Conservation (phyloP, 2,888 invertebrate species). For the Eretmocerus hayati region DNA sequence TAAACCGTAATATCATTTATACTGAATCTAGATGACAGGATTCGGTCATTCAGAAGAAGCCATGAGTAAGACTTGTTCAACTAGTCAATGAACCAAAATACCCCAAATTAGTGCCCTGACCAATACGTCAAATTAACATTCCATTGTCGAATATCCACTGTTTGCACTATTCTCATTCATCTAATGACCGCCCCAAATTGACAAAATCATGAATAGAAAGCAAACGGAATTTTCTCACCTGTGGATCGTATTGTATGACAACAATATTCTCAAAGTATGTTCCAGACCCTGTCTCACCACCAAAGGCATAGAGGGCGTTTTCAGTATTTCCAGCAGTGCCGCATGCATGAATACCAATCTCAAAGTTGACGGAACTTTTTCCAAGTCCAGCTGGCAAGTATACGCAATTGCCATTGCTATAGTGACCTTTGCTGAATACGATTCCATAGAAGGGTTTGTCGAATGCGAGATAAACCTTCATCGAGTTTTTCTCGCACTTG, state of each 20-base stretch:
- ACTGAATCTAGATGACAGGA: too few relatives aligned
- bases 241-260: conserved; percentile 85
- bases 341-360: conserved; percentile 85
- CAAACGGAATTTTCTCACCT: too few relatives aligned
- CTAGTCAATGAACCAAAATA: too few relatives aligned
- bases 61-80: too few relatives aligned
- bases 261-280: conserved; percentile 92
- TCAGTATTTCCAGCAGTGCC: conserved; percentile 89
- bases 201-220: too few relatives aligned
- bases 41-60: too few relatives aligned
- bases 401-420: conserved; percentile 86
- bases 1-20: too few relatives aligned
- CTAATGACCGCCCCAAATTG: too few relatives aligned
- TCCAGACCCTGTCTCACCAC: conserved; percentile 81
- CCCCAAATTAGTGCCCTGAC: too few relatives aligned
- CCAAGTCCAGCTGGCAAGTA: conserved; percentile 85
- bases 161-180: too few relatives aligned
- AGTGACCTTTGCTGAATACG: conserved; percentile 90
- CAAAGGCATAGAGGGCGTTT: conserved; percentile 80
- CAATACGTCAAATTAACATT: too few relatives aligned
- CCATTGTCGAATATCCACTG: too few relatives aligned
- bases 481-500: conserved; percentile 87
- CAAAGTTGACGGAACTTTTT: conserved; percentile 79
- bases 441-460: conserved; percentile 94
- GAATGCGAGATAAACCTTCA: conserved; percentile 91